phyloP scores from a whole-genome alignment of 2,797 vertebrate genomes.

The Brotogeris chrysoptera region DNA sequence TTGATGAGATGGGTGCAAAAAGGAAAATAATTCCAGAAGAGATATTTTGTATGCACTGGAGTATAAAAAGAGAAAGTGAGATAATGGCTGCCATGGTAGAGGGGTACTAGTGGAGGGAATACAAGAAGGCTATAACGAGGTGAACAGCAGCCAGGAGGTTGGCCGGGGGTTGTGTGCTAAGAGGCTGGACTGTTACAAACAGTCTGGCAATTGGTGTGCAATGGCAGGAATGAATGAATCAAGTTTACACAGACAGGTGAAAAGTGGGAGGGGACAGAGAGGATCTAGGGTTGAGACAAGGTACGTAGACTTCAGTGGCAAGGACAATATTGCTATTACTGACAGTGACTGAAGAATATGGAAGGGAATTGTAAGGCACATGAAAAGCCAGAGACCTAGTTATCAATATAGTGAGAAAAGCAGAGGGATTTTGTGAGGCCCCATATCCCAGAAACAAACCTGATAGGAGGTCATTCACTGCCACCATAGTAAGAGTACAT shows the following conservation, averaged over 20 bases:
- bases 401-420: background rate
- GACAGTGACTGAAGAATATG: background rate
- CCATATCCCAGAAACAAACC: background rate
- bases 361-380: background rate
- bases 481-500: accelerated
- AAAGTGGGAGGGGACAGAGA: background rate
- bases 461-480: background rate
- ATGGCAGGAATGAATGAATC: background rate
- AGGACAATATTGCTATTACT: background rate
- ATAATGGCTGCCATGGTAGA: background rate
- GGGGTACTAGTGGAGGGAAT: background rate
- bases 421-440: background rate
- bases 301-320: background rate
- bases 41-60: background rate
- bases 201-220: background rate
- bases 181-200: background rate
- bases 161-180: background rate
- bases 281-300: background rate
- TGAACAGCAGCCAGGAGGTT: background rate
- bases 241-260: background rate
- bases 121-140: background rate
- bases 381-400: background rate
- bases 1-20: background rate
- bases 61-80: background rate
- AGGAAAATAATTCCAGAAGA: background rate